These are phyloP conservation scores for Enteromius viviparus DNA, from an alignment of 2,797 vertebrate genomes.

Conservation along the genomic window DNA sequence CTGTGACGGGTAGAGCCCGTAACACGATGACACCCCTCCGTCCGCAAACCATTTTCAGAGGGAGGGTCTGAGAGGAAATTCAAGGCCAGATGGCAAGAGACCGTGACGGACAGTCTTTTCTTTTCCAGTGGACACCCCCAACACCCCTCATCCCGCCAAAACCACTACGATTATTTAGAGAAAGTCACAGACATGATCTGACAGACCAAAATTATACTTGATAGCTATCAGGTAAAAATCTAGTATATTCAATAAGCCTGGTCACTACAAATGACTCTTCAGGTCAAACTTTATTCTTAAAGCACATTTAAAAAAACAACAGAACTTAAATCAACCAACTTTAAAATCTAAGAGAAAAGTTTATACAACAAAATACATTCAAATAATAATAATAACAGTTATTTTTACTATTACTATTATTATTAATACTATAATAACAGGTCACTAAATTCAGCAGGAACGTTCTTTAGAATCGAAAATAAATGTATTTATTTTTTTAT, in stretches of 20 bases:
- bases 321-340: neutral
- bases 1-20: conserved; percentile 58
- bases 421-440: neutral
- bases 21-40: conserved; percentile 61
- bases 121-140: conserved; percentile 41
- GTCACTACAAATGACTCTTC: neutral
- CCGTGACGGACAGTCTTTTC: conserved; percentile 58
- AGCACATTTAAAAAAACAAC: neutral
- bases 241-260: neutral
- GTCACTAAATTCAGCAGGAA: neutral
- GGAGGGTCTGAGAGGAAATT: conserved; percentile 50
- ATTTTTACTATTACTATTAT: too few relatives aligned
- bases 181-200: conserved; percentile 10
- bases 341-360: neutral
- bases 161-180: conserved; percentile 25
- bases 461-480: too few relatives aligned
- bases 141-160: conserved; percentile 20
- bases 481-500: too few relatives aligned
- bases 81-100: conserved; percentile 63
- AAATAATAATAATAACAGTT: neutral
- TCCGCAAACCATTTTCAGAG: conserved; percentile 49
- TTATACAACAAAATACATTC: neutral
- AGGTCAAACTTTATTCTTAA: conserved; percentile 2
- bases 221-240: neutral
- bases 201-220: neutral